phyloP scores from a whole-genome alignment of 2,888 invertebrate species.

The Neoitamus cyanurus region DNA sequence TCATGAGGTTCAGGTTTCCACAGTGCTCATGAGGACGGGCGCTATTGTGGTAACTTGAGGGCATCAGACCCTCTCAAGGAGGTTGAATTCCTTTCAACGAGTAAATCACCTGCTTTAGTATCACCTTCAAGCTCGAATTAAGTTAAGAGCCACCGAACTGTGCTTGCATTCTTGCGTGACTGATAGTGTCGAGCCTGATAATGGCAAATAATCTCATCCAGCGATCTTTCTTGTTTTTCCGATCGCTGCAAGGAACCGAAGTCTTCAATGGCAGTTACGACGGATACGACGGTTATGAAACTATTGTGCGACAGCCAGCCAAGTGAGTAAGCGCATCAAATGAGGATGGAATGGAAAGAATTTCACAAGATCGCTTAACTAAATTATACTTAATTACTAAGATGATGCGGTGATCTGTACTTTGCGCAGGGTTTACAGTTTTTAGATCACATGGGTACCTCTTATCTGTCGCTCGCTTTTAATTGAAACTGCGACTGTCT shows the following conservation, averaged over 20 bases:
- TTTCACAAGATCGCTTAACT: not conserved
- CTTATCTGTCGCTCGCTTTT: not conserved
- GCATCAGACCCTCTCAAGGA: not conserved
- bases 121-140: conserved; percentile 11
- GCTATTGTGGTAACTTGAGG: not conserved
- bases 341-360: conserved; percentile 2
- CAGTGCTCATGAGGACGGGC: not conserved
- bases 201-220: not conserved
- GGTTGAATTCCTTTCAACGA: not conserved
- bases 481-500: not conserved
- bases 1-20: conserved; percentile 6
- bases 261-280: not conserved
- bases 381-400: conserved; percentile 25
- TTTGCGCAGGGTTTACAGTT: not conserved
- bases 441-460: not conserved
- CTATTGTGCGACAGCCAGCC: not conserved
- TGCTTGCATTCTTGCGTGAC: not conserved
- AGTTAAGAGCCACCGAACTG: not conserved
- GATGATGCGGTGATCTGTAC: not conserved
- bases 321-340: not conserved
- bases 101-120: not conserved
- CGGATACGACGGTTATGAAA: not conserved
- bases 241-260: not conserved
- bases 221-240: not conserved
- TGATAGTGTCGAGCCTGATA: not conserved